These are phyloP conservation scores for Simalia tracyae DNA, from an alignment of 2,797 vertebrate genomes.

Conservation along the genomic window DNA sequence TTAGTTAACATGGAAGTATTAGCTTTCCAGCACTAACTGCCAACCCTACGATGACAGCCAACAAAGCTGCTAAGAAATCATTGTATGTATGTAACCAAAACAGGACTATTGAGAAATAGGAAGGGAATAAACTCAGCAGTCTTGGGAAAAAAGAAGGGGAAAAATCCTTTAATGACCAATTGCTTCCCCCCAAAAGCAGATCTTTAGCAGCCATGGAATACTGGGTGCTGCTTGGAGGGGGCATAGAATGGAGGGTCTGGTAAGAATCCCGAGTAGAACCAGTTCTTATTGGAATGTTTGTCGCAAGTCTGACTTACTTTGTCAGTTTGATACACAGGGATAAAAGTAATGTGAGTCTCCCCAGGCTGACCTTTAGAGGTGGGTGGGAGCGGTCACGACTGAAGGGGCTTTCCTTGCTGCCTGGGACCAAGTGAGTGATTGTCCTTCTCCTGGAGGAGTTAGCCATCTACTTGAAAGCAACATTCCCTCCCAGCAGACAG, in stretches of 20 bases:
- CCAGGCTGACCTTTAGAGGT: neutral
- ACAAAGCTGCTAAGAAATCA: no score
- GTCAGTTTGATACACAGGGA: neutral
- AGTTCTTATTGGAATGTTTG: neutral
- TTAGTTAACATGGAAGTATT: no score
- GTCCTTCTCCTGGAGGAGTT: neutral
- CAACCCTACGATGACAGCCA: no score
- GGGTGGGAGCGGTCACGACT: neutral
- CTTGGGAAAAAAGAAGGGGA: neutral
- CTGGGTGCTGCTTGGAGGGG: no score
- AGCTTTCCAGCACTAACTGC: no score
- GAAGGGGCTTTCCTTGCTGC: neutral
- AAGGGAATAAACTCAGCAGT: neutral
- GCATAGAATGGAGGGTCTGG: neutral
- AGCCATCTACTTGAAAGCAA: neutral
- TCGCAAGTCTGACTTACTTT: neutral
- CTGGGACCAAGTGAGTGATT: neutral
- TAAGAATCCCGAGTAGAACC: neutral
- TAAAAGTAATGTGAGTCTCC: neutral
- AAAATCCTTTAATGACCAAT: neutral
- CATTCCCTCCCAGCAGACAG: neutral
- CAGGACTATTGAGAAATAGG: neutral
- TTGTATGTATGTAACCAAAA: no score
- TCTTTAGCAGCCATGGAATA: neutral
- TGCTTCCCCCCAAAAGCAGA: no score